Percentiles rank a stretch among this genome's conserved stretches.
Evolutionary conservation across 2,113 vertebrate genomes (phyloP).

Genomic region (Irena cyanogastra): DNA sequence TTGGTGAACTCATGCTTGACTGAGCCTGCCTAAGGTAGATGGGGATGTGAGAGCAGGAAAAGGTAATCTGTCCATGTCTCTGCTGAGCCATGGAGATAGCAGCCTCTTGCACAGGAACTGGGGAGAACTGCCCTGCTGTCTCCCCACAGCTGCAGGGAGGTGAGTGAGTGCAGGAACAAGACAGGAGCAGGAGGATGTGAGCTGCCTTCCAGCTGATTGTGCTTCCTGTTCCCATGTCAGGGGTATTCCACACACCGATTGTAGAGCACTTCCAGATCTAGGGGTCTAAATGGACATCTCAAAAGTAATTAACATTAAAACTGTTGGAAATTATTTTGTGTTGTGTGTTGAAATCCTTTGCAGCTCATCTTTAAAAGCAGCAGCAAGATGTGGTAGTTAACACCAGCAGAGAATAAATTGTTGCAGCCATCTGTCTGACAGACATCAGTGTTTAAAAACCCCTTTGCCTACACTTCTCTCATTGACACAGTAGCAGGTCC

Average conservation of each 20-base stretch:
- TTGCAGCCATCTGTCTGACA: slow-evolving; percentile 32
- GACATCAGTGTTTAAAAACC: not conserved
- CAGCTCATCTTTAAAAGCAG: not conserved
- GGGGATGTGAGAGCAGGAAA: not conserved
- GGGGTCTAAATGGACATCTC: not conserved
- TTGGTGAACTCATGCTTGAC: not conserved
- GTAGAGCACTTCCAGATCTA: not conserved
- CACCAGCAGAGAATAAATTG: not conserved
- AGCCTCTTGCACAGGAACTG: not conserved
- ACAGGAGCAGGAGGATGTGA: not conserved
- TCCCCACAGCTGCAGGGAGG: not conserved
- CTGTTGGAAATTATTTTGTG: not conserved
- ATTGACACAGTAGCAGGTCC: not conserved
- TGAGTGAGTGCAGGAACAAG: not conserved
- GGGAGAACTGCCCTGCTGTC: not conserved
- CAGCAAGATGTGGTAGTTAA: not conserved
- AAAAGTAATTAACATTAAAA: not conserved
- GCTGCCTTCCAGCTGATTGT: fast-evolving
- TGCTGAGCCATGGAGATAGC: not conserved
- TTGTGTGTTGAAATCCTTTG: not conserved
- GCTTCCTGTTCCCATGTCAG: not conserved
- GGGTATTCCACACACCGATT: not conserved
- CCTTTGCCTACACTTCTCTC: not conserved
- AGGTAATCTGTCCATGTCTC: not conserved
- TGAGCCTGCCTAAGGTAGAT: not conserved